Percentiles rank a stretch among this genome's conserved stretches.
phyloP scores from a whole-genome alignment of 2,113 vertebrate species.

The Urocitellus parryii region DNA sequence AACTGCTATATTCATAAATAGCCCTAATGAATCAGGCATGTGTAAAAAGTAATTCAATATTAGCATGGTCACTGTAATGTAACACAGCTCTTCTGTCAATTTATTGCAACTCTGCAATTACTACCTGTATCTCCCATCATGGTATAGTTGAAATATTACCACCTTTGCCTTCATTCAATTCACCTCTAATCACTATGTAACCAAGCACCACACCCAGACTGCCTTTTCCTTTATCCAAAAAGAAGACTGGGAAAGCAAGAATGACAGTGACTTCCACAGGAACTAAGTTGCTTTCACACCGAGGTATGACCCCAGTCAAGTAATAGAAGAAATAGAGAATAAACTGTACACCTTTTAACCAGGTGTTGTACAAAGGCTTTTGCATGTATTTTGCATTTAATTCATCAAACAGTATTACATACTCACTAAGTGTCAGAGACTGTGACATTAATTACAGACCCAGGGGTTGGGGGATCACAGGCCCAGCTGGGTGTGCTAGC shows the following conservation, averaged over 20 bases:
- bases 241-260: background rate
- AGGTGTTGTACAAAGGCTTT: background rate
- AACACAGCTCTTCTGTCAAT: background rate
- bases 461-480: background rate
- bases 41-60: background rate
- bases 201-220: background rate
- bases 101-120: background rate
- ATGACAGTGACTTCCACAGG: background rate
- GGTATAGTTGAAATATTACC: fast-evolving
- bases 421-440: background rate
- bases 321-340: background rate
- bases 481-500: background rate
- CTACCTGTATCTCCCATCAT: background rate
- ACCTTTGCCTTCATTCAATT: background rate
- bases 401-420: background rate
- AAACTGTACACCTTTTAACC: too few relatives aligned
- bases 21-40: background rate
- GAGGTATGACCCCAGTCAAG: background rate
- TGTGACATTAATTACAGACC: background rate
- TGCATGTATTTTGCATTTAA: background rate
- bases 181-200: background rate
- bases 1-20: background rate
- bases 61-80: background rate
- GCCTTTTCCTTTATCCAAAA: background rate
- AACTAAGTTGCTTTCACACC: background rate